Percentiles rank a stretch among this genome's conserved stretches.
phyloP scores from a whole-genome alignment of 1,140 invertebrate genomes.

The Battus philenor region DNA sequence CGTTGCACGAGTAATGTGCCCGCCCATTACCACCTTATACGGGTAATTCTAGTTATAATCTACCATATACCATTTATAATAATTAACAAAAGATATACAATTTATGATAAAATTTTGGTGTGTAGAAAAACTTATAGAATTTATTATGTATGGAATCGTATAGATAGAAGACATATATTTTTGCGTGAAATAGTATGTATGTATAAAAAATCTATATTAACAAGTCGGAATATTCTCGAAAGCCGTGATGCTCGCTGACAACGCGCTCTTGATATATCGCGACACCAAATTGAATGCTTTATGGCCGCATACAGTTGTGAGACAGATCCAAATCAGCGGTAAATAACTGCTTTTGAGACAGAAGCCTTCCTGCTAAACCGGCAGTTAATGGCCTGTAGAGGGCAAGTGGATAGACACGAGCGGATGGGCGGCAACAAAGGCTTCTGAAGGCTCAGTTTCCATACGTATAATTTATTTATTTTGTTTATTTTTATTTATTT shows the following conservation, averaged over 20 bases:
- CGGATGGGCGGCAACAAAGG: slow-evolving; percentile 13
- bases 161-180: no score
- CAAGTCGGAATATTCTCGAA: background rate
- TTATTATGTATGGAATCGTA: no score
- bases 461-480: slow-evolving; percentile 1
- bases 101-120: no score
- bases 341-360: slow-evolving; percentile 51
- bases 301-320: slow-evolving; percentile 24
- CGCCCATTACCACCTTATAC: no score
- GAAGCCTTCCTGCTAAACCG: slow-evolving; percentile 51
- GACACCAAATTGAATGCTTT: slow-evolving; percentile 27
- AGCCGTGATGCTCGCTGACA: background rate
- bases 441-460: background rate
- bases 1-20: no score
- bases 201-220: no score
- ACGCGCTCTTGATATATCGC: slow-evolving; percentile 10
- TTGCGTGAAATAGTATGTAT: no score
- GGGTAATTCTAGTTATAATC: no score
- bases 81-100: no score
- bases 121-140: no score
- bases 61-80: no score
- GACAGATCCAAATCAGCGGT: slow-evolving; percentile 52
- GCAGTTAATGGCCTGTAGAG: slow-evolving; percentile 37
- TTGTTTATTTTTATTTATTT: no score
- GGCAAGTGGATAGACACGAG: slow-evolving; percentile 20